Conservation (phyloP, 2,797 vertebrate genomes). For the Otolemur crassicaudatus region DNA sequence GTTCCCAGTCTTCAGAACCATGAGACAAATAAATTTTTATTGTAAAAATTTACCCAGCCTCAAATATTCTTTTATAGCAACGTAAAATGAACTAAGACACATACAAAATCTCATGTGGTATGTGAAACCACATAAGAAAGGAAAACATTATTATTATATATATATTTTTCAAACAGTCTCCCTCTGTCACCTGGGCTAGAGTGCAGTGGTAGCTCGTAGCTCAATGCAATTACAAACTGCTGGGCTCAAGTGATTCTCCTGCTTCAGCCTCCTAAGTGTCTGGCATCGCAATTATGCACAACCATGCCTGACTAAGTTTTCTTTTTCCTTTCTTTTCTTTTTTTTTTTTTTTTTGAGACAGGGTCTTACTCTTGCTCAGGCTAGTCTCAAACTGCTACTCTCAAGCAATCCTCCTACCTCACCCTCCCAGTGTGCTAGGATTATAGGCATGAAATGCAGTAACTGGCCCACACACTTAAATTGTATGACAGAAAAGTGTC, state of each 20-base stretch:
- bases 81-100: neutral
- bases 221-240: neutral
- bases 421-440: neutral
- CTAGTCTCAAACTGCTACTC: neutral
- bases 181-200: neutral
- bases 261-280: neutral
- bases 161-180: neutral
- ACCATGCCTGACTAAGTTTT: neutral
- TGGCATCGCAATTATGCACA: neutral
- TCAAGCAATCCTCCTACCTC: neutral
- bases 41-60: neutral
- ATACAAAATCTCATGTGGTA: neutral
- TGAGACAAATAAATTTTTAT: neutral
- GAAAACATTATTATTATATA: too few relatives aligned
- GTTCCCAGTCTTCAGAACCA: neutral
- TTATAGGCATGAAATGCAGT: neutral
- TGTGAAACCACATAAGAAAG: too few relatives aligned
- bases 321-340: neutral
- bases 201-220: neutral
- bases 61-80: neutral
- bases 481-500: neutral
- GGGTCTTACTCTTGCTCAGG: neutral
- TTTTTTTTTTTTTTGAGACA: neutral
- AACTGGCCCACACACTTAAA: neutral
- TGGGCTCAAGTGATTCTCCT: neutral